phyloP scores from a whole-genome alignment of 2,113 vertebrate genomes.

The Crotalus helleri region DNA sequence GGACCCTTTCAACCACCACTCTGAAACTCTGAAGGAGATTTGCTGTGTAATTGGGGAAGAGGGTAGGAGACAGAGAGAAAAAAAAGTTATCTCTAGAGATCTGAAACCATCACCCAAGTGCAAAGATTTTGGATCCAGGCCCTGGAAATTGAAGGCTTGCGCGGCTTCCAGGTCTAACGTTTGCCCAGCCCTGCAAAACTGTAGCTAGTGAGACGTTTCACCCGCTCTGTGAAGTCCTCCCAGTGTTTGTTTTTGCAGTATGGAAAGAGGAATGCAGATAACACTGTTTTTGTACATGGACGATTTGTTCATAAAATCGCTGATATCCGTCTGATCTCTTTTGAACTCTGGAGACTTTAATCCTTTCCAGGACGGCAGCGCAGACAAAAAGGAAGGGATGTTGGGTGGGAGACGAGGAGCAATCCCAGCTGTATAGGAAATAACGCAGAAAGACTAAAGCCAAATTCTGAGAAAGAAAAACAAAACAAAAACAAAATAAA shows the following conservation, averaged over 20 bases:
- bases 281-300: slow-evolving; percentile 18
- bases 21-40: neutral
- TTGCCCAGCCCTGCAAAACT: slow-evolving; percentile 27
- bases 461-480: neutral
- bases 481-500: neutral
- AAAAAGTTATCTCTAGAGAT: neutral
- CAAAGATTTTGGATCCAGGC: neutral
- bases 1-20: neutral
- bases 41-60: neutral
- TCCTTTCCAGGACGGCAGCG: slow-evolving; percentile 41
- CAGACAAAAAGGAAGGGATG: slow-evolving; percentile 4
- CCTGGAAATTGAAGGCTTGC: neutral
- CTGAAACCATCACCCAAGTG: no score
- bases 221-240: slow-evolving; percentile 24
- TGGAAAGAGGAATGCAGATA: slow-evolving; percentile 16
- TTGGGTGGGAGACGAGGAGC: slow-evolving; percentile 11
- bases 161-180: neutral
- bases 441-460: slow-evolving; percentile 24
- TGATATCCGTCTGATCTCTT: slow-evolving; percentile 36
- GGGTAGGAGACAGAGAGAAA: neutral
- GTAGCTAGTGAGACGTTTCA: neutral
- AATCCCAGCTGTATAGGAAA: slow-evolving; percentile 15
- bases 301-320: slow-evolving; percentile 18
- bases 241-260: neutral
- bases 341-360: slow-evolving; percentile 39